Conservation (phyloP, 2,888 invertebrate species). For the Aspidiotus destructor region DNA sequence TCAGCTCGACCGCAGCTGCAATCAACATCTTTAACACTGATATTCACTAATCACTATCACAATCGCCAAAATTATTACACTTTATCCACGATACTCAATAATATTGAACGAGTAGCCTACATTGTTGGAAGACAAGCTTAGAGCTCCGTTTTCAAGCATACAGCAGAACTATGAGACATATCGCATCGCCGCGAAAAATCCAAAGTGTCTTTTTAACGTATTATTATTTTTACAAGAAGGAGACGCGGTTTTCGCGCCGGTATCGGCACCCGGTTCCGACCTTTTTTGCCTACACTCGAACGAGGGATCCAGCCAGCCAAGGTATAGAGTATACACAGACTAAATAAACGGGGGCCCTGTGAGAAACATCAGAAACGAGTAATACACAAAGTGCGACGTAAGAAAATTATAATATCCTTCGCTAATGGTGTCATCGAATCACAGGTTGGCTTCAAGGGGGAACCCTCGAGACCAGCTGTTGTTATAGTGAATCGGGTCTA, state of each 20-base stretch:
- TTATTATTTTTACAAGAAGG: not conserved
- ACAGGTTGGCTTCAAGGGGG: constrained; percentile 7
- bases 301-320: too few species aligned
- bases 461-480: not conserved
- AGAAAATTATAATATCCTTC: constrained; percentile 20
- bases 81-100: too few species aligned
- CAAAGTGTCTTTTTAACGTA: not conserved
- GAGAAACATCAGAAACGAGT: constrained; percentile 13
- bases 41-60: too few species aligned
- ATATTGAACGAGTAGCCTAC: too few species aligned
- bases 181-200: constrained; percentile 3
- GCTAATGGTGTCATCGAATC: constrained; percentile 30
- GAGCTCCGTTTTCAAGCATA: not conserved
- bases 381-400: constrained; percentile 1
- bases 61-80: too few species aligned
- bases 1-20: constrained; percentile 8
- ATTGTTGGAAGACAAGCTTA: too few species aligned
- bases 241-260: not conserved
- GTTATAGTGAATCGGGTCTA: constrained; percentile 10
- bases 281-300: not conserved
- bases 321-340: not conserved
- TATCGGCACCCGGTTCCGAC: constrained; percentile 6
- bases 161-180: not conserved
- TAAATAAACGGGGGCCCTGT: constrained; percentile 1
- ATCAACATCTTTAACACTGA: not conserved